Base-by-base conservation (phyloP, 1,140 invertebrate species). In the Drosophila rhopaloa region DNA sequence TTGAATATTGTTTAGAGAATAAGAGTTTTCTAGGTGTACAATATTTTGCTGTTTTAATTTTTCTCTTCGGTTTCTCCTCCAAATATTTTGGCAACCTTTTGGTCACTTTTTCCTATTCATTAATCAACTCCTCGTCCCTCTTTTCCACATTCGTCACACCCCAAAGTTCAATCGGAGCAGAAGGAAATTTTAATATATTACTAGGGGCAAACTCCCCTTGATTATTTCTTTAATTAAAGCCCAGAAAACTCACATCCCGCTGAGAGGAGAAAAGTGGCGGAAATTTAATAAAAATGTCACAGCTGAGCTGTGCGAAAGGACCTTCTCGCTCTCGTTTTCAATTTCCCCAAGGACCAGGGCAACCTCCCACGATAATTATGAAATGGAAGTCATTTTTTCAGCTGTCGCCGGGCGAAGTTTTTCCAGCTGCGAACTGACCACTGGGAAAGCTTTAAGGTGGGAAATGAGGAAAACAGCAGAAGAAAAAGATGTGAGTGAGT, bases 231-330 rank as follows among this genome's bases (percentile, higher is more conserved):
- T 81, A 81, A 81, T 81, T 81, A 81, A 76, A 76, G 66, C 32
- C n/a, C 9, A 46, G 55, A 48, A 44, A 55, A 38, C 46, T 47
- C 57, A 55, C 54, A 24, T 41, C 44, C 68, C 41, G 54, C 62
- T 47, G 50, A 40, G 62, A 19, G 37, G 2, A 13, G 32, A 11
- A 29, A 37, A 37, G 40, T 16, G 27, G 46, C 44, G 54, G 66
- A 81, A 75, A 79, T 79, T 81, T 81, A 81, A 81, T 76, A 80
- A 81, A 81, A 81, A 81, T 81, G 79, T 81, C 72, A 67, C 72
- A 81, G 72, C 72, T 76, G 77, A 76, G 59, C 47, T 63, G 58
- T 37, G 43, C 46, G 19, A 41, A 48, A 61, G 71, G 44, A 37
- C 46, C 29, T 62, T 27, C 46, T 43, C 27, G 35, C 48, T 48